Evolutionary conservation across 2,888 invertebrate species (phyloP), one percentile per base, ranked within the genome.

Genomic region (Tetrapedia diversipes): DNA sequence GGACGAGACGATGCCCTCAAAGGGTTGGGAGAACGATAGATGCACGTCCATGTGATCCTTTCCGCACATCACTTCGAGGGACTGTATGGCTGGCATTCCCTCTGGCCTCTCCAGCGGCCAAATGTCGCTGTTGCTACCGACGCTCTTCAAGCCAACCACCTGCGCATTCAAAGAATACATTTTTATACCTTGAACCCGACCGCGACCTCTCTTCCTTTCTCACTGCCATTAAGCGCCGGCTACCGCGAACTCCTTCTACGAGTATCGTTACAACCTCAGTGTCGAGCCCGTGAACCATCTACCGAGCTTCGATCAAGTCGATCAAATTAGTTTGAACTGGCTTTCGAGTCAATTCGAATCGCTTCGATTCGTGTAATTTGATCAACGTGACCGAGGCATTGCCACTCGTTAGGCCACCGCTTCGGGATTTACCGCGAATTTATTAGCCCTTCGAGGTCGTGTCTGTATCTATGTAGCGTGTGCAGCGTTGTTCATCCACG

Each of bases 11-110:
- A 98, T 97, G 74, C 97, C 98, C 90, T 98, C 97, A 92, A 98
- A 98, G 41, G 98, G 97, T 89, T 96, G 96, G 80, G 97, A 97
- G 92, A 98, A 98, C 63, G 97, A 96, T 82, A 98, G 94, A 88
- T 98, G 97, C 2, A 98, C 98, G 90, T 97, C 97, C 97, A 98
- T 98, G 92, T 98, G 97, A 90, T 97, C 97, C 92, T 97, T 97
- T 86, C 98, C 98, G 92, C 98, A 98, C 97, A 98, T 98, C 81
- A 98, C 98, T 92, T 98, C 98, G 90, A 98, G 93, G 70, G 97
- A 95, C 89, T 97, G 96, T 91, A 98, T 97, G 89, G 97, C 96
- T 80, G 97, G 97, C 97, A 97, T 97, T 83, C 96, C 97, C 67
- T 96, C 95, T 32, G 97, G 97, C 92, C 97, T 93, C 87, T 97